Evolutionary conservation across 2,113 vertebrate species (phyloP).

Genomic region (Lonchura striata): DNA sequence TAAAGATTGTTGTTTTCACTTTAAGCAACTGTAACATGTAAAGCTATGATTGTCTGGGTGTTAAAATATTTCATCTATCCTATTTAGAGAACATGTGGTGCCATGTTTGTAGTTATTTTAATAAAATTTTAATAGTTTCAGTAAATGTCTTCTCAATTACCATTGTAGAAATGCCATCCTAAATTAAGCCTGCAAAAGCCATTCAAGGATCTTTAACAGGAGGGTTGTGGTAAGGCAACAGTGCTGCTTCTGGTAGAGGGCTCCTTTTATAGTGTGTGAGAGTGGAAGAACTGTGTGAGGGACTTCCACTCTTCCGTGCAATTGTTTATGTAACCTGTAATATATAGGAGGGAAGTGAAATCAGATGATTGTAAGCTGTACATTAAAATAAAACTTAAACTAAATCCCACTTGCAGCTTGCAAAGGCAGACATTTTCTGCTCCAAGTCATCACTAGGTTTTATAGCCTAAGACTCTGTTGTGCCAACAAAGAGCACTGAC

Average conservation of each 20-base stretch:
- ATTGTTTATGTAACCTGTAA: not conserved
- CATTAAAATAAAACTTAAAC: not conserved
- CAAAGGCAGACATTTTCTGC: not conserved
- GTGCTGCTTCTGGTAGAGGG: not conserved
- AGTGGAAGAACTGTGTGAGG: not conserved
- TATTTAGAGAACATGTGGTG: not conserved
- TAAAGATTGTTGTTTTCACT: not conserved
- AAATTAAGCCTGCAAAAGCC: not conserved
- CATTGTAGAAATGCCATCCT: not conserved
- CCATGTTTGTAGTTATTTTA: not conserved
- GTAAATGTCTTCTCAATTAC: not conserved
- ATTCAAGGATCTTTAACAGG: not conserved
- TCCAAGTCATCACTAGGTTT: rapidly evolving
- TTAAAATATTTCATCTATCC: not conserved
- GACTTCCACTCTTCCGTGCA: not conserved
- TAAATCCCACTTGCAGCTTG: not conserved
- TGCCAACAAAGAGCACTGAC: not conserved
- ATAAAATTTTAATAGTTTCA: not conserved
- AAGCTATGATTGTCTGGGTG: not conserved
- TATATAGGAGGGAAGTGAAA: not conserved
- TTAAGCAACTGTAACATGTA: not conserved
- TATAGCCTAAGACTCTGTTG: not conserved
- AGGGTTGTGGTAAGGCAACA: not conserved
- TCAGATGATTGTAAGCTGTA: not conserved
- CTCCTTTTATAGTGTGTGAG: not conserved